Percentiles rank a stretch among this genome's conserved stretches.
These are phyloP conservation scores for Barypeithes pellucidus DNA, from an alignment of 2,888 invertebrate genomes.

Conservation along the genomic window DNA sequence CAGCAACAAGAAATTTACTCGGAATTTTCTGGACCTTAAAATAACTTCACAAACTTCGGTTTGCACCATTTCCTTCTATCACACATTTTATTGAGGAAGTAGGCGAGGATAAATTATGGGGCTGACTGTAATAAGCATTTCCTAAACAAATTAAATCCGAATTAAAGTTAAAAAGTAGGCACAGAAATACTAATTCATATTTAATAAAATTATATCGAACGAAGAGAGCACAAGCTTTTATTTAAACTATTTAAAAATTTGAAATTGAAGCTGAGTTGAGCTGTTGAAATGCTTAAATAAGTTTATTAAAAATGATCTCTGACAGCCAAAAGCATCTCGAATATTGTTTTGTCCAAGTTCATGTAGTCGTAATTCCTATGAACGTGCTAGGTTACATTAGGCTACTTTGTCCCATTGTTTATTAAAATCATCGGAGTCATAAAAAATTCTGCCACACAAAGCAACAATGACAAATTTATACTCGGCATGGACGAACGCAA, in stretches of 20 bases:
- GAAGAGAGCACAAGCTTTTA: too few species aligned
- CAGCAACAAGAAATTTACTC: not conserved
- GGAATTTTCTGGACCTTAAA: not conserved
- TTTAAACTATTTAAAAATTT: too few species aligned
- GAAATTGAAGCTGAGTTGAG: too few species aligned
- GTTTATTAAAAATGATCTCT: too few species aligned
- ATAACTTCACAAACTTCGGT: not conserved
- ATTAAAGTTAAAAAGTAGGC: too few species aligned
- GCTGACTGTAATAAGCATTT: not conserved
- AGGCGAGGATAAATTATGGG: not conserved
- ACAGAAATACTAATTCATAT: too few species aligned
- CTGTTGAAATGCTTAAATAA: too few species aligned
- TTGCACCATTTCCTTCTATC: not conserved
- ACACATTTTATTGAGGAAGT: constrained; percentile 1
- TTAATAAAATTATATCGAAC: too few species aligned
- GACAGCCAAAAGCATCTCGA: too few species aligned
- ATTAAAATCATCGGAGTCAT: constrained; percentile 18
- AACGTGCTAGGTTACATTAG: constrained; percentile 1
- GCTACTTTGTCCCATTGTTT: not conserved
- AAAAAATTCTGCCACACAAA: constrained; percentile 18
- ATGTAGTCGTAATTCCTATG: not conserved
- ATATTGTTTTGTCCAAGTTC: too few species aligned
- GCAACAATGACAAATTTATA: constrained; percentile 26
- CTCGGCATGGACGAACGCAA: constrained; percentile 11
- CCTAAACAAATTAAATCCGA: not conserved